Base-by-base conservation (phyloP, 2,113 vertebrate species). In the Laticauda laticaudata region DNA sequence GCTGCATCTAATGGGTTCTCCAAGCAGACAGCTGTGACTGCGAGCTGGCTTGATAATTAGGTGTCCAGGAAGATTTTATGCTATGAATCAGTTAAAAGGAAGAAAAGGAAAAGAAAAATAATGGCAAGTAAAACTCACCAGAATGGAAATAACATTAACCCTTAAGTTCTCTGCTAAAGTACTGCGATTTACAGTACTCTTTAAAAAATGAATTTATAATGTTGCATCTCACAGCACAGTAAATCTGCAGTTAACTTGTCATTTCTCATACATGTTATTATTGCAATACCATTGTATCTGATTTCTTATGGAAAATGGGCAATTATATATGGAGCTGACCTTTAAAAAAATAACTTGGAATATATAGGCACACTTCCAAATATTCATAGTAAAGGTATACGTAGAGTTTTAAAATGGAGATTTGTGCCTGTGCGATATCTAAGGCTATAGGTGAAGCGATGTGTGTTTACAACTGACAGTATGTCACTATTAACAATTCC, bases 11-110 rank as follows among this genome's bases (percentile, higher is more conserved):
- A 99, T 99, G 98, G 98, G 98, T 98, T 99, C 98, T 98, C 97
- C 98, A 97, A 97, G 98, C 97, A 98, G 98, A 98, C 98, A 99
- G 99, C 99, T 99, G 99, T 99, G 98, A 98, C 98, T 98, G 98
- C 98, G 98, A 98, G 98, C 98, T 97, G 98, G 98, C 98, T 98
- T 97, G 97, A 98, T 99, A 99, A 99, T 99, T 99, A 99, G 98
- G 98, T 99, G 98, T 98, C 98, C 98, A 98, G 97, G 98, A 99
- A 98, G 98, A 98, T 98, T 98, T 98, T 98, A 98, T 98, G 98
- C 98, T 97, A 97, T 93, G 97, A 98, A 98, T 98, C 98, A 98
- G 98, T 98, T 98, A 98, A 98, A 98, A 98, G 97, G 96, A 96
- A 97, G 95, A 97, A 98, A 97, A 97, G 97, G 97, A 97, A 97